Evolutionary conservation across 2,888 invertebrate species (phyloP), one percentile per base, ranked within the genome.

Genomic region (Troides oblongomaculatus): DNA sequence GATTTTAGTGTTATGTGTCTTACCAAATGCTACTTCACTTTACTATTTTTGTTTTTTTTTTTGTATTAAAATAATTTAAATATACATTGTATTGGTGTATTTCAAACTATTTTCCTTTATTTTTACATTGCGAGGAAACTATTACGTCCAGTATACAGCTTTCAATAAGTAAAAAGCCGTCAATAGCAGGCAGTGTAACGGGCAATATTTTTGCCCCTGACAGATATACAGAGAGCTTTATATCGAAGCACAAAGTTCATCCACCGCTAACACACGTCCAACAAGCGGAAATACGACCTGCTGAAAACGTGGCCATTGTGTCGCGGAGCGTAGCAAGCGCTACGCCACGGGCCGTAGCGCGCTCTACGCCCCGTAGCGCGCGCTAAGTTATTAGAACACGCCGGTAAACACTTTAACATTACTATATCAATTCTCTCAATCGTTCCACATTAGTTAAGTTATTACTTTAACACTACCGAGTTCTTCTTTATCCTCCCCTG

Each of bases 291-390:
- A 59, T 59, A 25, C 25, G 25, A 30, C 58, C 58, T 25, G 59
- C 25, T 30, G 36, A 30, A 59, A 59, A 59, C 59, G 59, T 59
- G 30, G 59, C 23, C 59, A 59, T 59, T 59, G 59, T 59, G 25
- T 17, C 43, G 25, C 65, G 65, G 25, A 65, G 65, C 65, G 65
- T 65, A 65, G 46, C 59, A 46, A 23, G 43, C 18, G 65, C 65
- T 59, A 59, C 65, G 65, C 36, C 57, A 57, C 56, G 57, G 21
- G 30, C 30, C 65, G 65, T 65, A 65, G 46, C 65, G 18, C 39
- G 43, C 18, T 58, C 65, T 59, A 59, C 65, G 65, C 36, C 57
- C 57, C 36, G 39, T 39, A 39, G 39, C 7, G 7, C 10, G 21
- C 64, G 36, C 64, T 56, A 46, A 36, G 30, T 23, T 59, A 59